phyloP scores from a whole-genome alignment of 1,140 invertebrate species.

The Andrena cerasifolii region DNA sequence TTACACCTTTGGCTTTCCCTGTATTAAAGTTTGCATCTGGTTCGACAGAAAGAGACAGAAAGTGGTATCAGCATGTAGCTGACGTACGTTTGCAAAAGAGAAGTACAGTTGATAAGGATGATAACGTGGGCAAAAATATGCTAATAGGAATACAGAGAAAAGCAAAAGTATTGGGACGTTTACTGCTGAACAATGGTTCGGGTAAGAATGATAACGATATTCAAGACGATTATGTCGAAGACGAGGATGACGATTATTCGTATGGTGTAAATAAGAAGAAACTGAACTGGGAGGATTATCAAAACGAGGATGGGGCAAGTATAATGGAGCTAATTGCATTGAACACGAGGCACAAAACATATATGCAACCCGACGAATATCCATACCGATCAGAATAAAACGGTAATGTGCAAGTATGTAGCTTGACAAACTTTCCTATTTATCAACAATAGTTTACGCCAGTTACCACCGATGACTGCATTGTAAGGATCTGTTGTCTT shows the following conservation, averaged over 20 bases:
- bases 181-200: neutral
- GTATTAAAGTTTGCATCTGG: neutral
- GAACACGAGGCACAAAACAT: slow-evolving; percentile 1
- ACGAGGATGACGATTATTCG: neutral
- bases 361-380: neutral
- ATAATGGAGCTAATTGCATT: slow-evolving; percentile 39
- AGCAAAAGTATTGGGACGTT: neutral
- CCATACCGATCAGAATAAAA: too few relatives aligned
- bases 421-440: too few relatives aligned
- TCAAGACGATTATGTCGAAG: slow-evolving; percentile 14
- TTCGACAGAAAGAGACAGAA: neutral
- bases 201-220: neutral
- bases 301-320: slow-evolving; percentile 7
- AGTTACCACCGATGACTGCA: too few relatives aligned
- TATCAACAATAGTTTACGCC: too few relatives aligned
- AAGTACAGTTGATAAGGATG: neutral
- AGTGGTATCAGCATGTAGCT: neutral
- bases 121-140: neutral
- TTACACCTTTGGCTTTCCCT: too few relatives aligned
- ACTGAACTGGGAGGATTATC: slow-evolving; percentile 14
- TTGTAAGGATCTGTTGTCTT: too few relatives aligned
- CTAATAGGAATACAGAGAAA: neutral
- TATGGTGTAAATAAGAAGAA: neutral
- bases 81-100: neutral
- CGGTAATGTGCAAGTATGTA: too few relatives aligned